These are phyloP conservation scores for Formica selysi DNA, from an alignment of 1,140 invertebrate species.

Conservation along the genomic window DNA sequence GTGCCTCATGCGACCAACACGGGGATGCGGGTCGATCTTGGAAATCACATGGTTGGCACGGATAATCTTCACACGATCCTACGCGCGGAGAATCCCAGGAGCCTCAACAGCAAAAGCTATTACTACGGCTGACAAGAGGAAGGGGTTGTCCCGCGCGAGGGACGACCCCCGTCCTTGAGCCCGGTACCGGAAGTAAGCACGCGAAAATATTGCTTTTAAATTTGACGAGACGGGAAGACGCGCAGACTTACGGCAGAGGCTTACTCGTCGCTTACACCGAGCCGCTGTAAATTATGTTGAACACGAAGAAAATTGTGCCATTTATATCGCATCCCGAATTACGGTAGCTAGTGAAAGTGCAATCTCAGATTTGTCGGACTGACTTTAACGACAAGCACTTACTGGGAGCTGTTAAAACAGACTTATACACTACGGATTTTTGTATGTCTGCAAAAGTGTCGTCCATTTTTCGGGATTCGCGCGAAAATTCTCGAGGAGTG, in stretches of 20 bases:
- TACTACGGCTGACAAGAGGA: constrained; percentile 88
- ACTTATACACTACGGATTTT: neutral
- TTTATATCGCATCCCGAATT: constrained; percentile 3
- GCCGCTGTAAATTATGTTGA: constrained; percentile 58
- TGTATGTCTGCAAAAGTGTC: constrained; percentile 6
- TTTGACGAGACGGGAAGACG: constrained; percentile 49
- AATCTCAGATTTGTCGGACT: constrained; percentile 11
- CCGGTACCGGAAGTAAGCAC: constrained; percentile 85
- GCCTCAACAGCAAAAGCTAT: constrained; percentile 87
- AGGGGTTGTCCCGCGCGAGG: constrained; percentile 83
- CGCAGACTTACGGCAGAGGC: constrained; percentile 40
- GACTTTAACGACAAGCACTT: neutral
- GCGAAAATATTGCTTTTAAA: constrained; percentile 85
- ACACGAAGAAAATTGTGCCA: constrained; percentile 17
- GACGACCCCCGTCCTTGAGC: constrained; percentile 83
- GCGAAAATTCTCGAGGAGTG: constrained; percentile 32
- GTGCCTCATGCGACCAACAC: constrained; percentile 53
- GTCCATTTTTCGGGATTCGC: constrained; percentile 14
- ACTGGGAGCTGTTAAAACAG: neutral
- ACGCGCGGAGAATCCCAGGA: constrained; percentile 84
- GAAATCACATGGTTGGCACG: constrained; percentile 85
- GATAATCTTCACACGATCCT: constrained; percentile 85
- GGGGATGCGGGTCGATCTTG: constrained; percentile 83
- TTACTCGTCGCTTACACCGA: constrained; percentile 14
- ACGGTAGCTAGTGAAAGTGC: constrained; percentile 6